These are phyloP conservation scores for Acronicta psi DNA, from an alignment of 2,888 invertebrate species.

Conservation along the genomic window DNA sequence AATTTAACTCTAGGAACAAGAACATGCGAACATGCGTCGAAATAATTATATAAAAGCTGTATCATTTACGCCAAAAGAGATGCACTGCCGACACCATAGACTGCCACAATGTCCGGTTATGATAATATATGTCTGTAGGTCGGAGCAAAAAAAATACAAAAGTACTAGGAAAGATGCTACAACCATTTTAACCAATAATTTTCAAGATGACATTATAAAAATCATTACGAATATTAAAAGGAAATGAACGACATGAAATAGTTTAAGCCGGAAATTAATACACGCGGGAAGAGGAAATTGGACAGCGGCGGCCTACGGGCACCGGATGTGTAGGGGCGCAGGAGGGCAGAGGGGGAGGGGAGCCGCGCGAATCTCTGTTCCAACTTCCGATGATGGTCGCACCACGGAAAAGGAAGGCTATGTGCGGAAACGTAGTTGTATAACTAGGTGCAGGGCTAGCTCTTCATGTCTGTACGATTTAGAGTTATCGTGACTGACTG, in stretches of 20 bases:
- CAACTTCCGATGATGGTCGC: constrained; percentile 77
- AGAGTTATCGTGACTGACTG: too few relatives aligned
- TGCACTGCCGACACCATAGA: too few relatives aligned
- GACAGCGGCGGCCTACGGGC: constrained; percentile 77
- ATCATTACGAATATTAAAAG: constrained; percentile 68
- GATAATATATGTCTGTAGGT: not conserved
- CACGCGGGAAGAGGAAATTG: constrained; percentile 87
- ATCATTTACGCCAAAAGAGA: too few relatives aligned
- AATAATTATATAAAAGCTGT: too few relatives aligned
- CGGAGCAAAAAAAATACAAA: too few relatives aligned
- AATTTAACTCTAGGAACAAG: too few relatives aligned
- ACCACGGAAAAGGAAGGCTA: constrained; percentile 73
- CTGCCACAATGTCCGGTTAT: too few relatives aligned
- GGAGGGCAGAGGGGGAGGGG: constrained; percentile 62
- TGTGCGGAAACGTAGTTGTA: constrained; percentile 47
- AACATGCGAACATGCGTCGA: too few relatives aligned
- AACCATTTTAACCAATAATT: constrained; percentile 2
- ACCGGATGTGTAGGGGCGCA: constrained; percentile 76
- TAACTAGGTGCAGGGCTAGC: constrained; percentile 12
- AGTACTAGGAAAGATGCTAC: too few relatives aligned
- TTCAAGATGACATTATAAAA: constrained; percentile 44
- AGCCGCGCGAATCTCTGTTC: constrained; percentile 74
- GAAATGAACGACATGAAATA: constrained; percentile 80
- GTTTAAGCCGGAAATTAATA: constrained; percentile 85
- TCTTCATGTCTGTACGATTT: not conserved